phyloP scores from a whole-genome alignment of 2,797 vertebrate genomes.

The Propithecus perrieri region DNA sequence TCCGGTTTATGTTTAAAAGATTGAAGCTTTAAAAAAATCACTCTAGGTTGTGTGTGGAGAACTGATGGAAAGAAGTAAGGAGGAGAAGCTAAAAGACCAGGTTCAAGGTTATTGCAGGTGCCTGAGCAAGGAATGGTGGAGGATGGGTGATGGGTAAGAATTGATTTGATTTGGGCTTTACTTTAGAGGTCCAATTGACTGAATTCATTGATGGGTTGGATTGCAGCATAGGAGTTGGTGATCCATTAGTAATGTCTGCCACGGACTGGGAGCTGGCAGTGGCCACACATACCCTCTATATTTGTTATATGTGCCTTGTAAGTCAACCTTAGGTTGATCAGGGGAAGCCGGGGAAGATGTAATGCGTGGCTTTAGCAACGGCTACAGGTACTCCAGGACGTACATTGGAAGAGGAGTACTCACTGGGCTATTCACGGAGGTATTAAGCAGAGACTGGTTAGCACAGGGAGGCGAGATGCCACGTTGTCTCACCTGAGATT shows the following conservation, averaged over 20 bases:
- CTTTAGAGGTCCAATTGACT: background rate
- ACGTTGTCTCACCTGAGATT: background rate
- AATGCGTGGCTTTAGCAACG: background rate
- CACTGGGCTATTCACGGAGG: background rate
- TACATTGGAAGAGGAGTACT: background rate
- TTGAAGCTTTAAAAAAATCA: background rate
- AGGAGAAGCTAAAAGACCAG: background rate
- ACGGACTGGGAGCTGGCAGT: background rate
- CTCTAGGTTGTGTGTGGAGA: background rate
- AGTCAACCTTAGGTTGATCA: background rate
- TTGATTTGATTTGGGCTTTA: background rate
- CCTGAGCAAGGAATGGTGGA: background rate
- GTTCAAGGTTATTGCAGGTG: background rate
- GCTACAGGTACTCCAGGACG: background rate
- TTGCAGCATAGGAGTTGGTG: background rate
- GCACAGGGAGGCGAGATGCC: background rate
- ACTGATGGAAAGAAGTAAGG: background rate
- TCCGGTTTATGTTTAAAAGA: constrained; percentile 33
- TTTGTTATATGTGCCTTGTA: constrained; percentile 8
- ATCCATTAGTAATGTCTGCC: constrained; percentile 42
- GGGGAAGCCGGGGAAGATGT: background rate
- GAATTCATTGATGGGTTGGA: background rate
- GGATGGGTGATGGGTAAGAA: background rate
- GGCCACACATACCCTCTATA: background rate
- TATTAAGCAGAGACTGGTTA: background rate